Evolutionary conservation across 2,113 vertebrate genomes (phyloP).

Genomic region (Eulemur rufifrons): DNA sequence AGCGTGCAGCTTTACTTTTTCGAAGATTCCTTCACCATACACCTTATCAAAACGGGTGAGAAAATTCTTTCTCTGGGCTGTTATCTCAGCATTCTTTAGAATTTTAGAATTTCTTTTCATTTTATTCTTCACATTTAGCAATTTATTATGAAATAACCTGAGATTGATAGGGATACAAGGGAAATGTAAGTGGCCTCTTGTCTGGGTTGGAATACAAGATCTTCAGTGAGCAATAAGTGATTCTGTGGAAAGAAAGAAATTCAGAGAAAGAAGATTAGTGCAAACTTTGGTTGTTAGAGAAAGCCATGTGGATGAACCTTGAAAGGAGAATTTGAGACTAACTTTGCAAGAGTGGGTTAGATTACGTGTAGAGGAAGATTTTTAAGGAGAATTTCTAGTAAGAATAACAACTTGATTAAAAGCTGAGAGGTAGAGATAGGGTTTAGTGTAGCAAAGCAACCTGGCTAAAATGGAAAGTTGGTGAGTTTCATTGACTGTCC

Average conservation of each 20-base stretch:
- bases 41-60: constrained; percentile 93
- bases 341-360: neutral
- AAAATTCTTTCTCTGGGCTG: neutral
- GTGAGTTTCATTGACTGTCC: no score
- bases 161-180: neutral
- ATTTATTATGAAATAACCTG: neutral
- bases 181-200: neutral
- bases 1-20: constrained; percentile 95
- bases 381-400: neutral
- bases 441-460: neutral
- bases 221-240: neutral
- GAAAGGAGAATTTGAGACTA: neutral
- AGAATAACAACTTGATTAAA: neutral
- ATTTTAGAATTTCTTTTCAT: neutral
- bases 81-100: neutral
- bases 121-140: constrained; percentile 12
- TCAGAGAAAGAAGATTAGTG: neutral
- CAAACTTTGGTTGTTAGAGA: neutral
- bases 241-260: constrained; percentile 2
- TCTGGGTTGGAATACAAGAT: neutral
- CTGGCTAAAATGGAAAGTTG: neutral
- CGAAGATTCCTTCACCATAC: constrained; percentile 97
- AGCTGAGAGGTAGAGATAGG: neutral
- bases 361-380: neutral
- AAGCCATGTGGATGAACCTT: neutral